A percentile compares a stretch with the other conserved stretches of the same genome.
Evolutionary conservation across 1,140 invertebrate genomes (phyloP).

Genomic region (Zaprionus ornatus): DNA sequence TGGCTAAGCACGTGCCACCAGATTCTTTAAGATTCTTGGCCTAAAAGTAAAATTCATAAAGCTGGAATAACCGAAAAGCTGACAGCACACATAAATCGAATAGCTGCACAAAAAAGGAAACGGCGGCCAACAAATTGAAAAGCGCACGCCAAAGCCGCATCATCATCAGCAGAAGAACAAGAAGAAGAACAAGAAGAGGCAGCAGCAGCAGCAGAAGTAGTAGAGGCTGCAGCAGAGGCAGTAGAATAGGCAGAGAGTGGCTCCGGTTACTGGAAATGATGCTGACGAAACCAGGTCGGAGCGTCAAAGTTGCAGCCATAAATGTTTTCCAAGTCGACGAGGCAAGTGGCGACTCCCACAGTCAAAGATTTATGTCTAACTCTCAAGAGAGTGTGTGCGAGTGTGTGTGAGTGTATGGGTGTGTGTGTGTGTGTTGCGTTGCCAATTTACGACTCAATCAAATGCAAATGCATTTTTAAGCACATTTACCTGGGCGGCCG

Average conservation of each 20-base stretch:
- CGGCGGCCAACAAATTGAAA: slow-evolving; percentile 71
- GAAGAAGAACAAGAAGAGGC: not conserved
- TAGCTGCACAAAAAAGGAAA: slow-evolving; percentile 51
- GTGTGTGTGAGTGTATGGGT: not conserved
- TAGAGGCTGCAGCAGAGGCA: not conserved
- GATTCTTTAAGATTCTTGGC: slow-evolving; percentile 57
- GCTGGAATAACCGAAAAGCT: slow-evolving; percentile 59
- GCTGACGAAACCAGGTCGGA: slow-evolving; percentile 68
- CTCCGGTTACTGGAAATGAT: slow-evolving; percentile 67
- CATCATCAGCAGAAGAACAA: slow-evolving; percentile 56
- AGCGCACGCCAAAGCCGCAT: slow-evolving; percentile 79
- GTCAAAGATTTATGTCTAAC: slow-evolving; percentile 72
- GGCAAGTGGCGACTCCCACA: slow-evolving; percentile 64
- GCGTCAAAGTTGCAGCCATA: slow-evolving; percentile 50
- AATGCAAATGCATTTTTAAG: slow-evolving; percentile 73
- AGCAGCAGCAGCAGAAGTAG: not conserved
- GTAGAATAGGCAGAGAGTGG: slow-evolving; percentile 1
- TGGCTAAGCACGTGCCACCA: slow-evolving; percentile 56
- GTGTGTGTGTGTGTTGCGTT: slow-evolving; percentile 42
- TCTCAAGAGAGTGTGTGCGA: slow-evolving; percentile 19
- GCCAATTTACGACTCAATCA: slow-evolving; percentile 81
- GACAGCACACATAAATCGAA: slow-evolving; percentile 69
- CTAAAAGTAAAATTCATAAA: slow-evolving; percentile 73
- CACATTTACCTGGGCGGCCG: slow-evolving; percentile 49
- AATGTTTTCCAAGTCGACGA: slow-evolving; percentile 37